Evolutionary conservation across 2,113 vertebrate species (phyloP).

Genomic region (Dasypus novemcinctus): DNA sequence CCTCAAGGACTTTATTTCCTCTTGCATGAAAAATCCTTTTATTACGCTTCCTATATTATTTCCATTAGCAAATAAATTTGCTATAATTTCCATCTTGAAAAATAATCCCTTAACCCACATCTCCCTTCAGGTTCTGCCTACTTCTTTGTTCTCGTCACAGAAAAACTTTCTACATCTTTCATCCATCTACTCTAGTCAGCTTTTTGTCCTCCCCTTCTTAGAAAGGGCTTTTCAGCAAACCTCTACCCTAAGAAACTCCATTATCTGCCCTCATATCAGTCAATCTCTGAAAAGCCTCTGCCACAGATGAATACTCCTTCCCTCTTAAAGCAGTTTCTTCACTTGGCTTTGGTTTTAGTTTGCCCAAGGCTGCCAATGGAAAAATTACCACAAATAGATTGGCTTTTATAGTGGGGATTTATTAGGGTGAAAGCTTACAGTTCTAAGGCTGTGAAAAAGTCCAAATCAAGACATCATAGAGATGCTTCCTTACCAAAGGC

Average conservation of each 20-base stretch:
- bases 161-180: neutral
- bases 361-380: too few species aligned
- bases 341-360: too few species aligned
- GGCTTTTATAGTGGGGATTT: too few species aligned
- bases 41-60: neutral
- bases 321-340: too few species aligned
- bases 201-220: neutral
- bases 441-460: too few species aligned
- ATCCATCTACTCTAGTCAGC: neutral
- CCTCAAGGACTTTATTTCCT: neutral
- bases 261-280: neutral
- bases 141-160: neutral
- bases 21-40: neutral
- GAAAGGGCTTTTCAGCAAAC: neutral
- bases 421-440: too few species aligned
- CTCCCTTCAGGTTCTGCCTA: neutral
- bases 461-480: too few species aligned
- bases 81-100: neutral
- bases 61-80: neutral
- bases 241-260: neutral
- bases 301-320: neutral
- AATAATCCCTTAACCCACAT: neutral
- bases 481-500: too few species aligned
- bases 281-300: neutral
- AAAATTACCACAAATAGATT: too few species aligned